Percentiles rank a stretch among this genome's conserved stretches.
These are phyloP conservation scores for Hiodon alosoides DNA, from an alignment of 2,113 vertebrate genomes.

Conservation along the genomic window DNA sequence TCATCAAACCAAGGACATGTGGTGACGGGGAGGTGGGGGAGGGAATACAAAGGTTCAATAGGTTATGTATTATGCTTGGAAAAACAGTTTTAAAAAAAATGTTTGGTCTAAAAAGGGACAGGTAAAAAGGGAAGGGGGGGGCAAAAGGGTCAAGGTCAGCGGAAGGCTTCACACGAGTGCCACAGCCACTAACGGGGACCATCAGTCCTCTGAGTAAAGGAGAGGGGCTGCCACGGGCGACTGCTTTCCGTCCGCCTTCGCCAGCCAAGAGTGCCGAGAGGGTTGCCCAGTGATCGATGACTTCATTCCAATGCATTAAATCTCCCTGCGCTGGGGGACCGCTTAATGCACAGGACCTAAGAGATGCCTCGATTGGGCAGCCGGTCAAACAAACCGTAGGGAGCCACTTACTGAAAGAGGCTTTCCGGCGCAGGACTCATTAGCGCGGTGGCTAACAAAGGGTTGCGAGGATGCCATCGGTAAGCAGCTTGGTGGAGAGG, in stretches of 20 bases:
- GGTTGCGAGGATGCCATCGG: slow-evolving; percentile 19
- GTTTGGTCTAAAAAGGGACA: not conserved
- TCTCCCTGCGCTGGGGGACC: slow-evolving; percentile 69
- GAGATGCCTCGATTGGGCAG: slow-evolving; percentile 61
- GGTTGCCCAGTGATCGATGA: slow-evolving; percentile 67
- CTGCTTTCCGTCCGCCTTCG: slow-evolving; percentile 15
- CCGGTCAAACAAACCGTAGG: slow-evolving; percentile 57
- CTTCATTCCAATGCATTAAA: slow-evolving; percentile 64
- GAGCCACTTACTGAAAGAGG: slow-evolving; percentile 67
- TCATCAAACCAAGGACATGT: no score
- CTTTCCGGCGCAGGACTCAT: slow-evolving; percentile 53
- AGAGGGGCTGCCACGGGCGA: not conserved
- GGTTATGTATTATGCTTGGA: no score
- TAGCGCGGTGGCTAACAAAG: slow-evolving; percentile 40
- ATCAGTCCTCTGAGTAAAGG: not conserved
- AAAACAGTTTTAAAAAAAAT: no score
- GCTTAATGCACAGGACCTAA: slow-evolving; percentile 68
- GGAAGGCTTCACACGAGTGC: not conserved
- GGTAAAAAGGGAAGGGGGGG: not conserved
- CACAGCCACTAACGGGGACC: not conserved
- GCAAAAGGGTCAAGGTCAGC: not conserved
- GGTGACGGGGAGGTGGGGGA: no score
- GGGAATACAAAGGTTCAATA: no score
- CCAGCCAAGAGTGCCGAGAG: slow-evolving; percentile 63
- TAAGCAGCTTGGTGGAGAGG: slow-evolving; percentile 4